Evolutionary conservation across 2,888 invertebrate species (phyloP).

Genomic region (Saturnia pavonia): DNA sequence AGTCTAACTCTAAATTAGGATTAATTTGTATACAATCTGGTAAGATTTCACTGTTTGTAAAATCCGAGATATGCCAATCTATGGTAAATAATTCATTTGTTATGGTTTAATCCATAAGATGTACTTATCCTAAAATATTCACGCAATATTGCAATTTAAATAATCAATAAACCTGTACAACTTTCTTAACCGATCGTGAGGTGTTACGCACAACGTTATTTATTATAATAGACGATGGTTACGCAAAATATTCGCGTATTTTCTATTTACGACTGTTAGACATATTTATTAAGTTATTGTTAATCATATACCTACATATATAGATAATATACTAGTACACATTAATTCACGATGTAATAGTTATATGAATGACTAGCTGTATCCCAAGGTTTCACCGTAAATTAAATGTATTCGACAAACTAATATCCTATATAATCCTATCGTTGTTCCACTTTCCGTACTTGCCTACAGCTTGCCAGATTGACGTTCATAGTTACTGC

Average conservation of each 20-base stretch:
- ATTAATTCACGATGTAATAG: neutral
- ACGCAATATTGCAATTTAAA: slow-evolving; percentile 6
- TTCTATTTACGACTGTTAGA: neutral
- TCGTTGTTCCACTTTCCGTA: too few species aligned
- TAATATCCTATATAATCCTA: too few species aligned
- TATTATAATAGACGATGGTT: slow-evolving; percentile 4
- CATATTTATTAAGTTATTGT: neutral
- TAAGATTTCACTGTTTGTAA: neutral
- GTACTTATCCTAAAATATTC: neutral
- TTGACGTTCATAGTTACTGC: too few species aligned
- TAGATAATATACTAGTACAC: too few species aligned
- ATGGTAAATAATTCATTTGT: neutral
- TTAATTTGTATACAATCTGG: neutral
- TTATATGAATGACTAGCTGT: too few species aligned
- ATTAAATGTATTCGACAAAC: too few species aligned
- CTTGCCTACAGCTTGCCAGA: too few species aligned
- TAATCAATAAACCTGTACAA: slow-evolving; percentile 10
- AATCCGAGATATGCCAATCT: neutral
- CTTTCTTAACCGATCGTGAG: neutral
- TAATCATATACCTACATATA: neutral
- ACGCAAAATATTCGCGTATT: neutral
- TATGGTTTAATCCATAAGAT: neutral
- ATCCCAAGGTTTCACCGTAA: too few species aligned
- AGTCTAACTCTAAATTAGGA: neutral
- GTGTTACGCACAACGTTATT: slow-evolving; percentile 1